phyloP scores from a whole-genome alignment of 2,797 vertebrate species.

The Philypnodon macrostomus region DNA sequence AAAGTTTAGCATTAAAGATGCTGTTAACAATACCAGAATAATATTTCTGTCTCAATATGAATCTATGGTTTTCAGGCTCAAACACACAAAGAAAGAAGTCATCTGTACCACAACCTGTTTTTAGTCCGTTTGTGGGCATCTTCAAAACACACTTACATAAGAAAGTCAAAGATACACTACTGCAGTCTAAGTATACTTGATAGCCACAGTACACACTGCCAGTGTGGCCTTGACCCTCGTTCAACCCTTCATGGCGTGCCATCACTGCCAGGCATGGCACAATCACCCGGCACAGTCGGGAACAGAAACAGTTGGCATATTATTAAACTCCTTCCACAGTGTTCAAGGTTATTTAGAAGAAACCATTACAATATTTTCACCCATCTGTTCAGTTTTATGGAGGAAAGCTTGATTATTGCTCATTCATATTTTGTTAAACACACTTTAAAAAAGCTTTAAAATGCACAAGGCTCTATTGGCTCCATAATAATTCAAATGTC shows the following conservation, averaged over 20 bases:
- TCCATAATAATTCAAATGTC: slow-evolving; percentile 24
- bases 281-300: slow-evolving; percentile 17
- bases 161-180: slow-evolving; percentile 24
- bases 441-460: slow-evolving; percentile 24
- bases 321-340: slow-evolving; percentile 34
- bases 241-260: slow-evolving; percentile 23
- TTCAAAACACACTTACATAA: slow-evolving; percentile 14
- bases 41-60: too few species aligned
- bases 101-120: too few species aligned
- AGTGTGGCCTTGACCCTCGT: slow-evolving; percentile 54
- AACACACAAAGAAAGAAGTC: too few species aligned
- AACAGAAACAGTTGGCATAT: slow-evolving; percentile 32
- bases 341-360: slow-evolving; percentile 52
- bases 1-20: too few species aligned
- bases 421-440: slow-evolving; percentile 44
- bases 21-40: too few species aligned
- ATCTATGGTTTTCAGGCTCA: too few species aligned
- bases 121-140: slow-evolving; percentile 42
- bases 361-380: slow-evolving; percentile 30
- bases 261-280: slow-evolving; percentile 20
- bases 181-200: slow-evolving; percentile 33
- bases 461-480: slow-evolving; percentile 21
- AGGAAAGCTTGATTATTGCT: slow-evolving; percentile 48
- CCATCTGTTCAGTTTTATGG: slow-evolving; percentile 53
- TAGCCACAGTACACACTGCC: slow-evolving; percentile 26